A percentile compares a stretch with the other conserved stretches of the same genome.
Conservation (phyloP, 2,888 invertebrate genomes). For the Drosophila pegasa region DNA sequence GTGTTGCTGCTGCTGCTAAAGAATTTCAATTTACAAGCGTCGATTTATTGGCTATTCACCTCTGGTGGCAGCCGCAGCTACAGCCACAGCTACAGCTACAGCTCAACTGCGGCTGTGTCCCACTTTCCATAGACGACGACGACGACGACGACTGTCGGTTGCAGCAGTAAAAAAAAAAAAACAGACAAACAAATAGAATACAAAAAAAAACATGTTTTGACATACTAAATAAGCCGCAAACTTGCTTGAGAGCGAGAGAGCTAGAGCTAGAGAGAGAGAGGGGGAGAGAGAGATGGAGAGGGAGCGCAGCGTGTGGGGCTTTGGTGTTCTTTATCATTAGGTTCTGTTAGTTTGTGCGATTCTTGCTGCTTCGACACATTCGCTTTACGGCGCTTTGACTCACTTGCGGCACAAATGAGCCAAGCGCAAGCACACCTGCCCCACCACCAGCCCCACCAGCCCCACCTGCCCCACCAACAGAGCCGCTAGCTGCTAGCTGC, state of each 20-base stretch:
- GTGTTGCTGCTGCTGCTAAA: constrained; percentile 41
- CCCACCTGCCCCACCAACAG: neutral
- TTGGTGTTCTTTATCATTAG: constrained; percentile 76
- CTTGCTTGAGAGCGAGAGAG: constrained; percentile 18
- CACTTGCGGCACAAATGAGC: constrained; percentile 74
- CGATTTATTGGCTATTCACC: constrained; percentile 85
- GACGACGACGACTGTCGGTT: constrained; percentile 39
- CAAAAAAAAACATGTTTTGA: constrained; percentile 74
- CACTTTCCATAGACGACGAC: constrained; percentile 67
- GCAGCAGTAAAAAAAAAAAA: constrained; percentile 50
- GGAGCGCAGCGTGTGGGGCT: neutral
- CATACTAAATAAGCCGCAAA: constrained; percentile 80
- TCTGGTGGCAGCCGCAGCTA: constrained; percentile 58
- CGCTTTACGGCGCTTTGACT: constrained; percentile 79
- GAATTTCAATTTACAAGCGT: constrained; percentile 80
- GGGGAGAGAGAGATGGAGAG: neutral
- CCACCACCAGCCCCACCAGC: constrained; percentile 2
- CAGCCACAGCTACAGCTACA: constrained; percentile 32
- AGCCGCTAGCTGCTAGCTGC: too few species aligned
- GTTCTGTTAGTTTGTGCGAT: constrained; percentile 79
- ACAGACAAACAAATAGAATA: constrained; percentile 36
- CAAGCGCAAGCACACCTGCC: too few species aligned
- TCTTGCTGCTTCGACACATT: constrained; percentile 72
- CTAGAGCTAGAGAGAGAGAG: constrained; percentile 6
- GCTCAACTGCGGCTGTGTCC: constrained; percentile 63